These are phyloP conservation scores for Scylla paramamosain DNA, from an alignment of 1,140 invertebrate species.

Conservation along the genomic window DNA sequence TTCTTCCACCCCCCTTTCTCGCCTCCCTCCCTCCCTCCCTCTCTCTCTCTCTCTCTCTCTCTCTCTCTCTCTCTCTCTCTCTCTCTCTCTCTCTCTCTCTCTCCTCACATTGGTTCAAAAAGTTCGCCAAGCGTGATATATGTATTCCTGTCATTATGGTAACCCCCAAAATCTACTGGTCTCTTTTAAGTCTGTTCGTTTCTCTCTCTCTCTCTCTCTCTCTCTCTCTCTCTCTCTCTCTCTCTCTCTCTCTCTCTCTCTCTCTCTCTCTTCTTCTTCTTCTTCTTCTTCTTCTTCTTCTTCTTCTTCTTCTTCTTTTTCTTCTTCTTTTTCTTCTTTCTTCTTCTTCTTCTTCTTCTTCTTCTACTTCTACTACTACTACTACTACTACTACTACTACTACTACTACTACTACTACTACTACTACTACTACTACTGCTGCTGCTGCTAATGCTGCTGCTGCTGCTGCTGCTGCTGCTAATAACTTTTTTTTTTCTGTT, in stretches of 20 bases:
- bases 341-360: background rate
- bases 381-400: constrained; percentile 23
- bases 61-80: too few species aligned
- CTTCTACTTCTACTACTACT: constrained; percentile 1
- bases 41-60: too few species aligned
- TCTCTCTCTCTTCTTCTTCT: background rate
- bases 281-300: background rate
- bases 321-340: background rate
- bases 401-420: constrained; percentile 6
- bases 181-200: too few species aligned
- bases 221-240: background rate
- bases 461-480: constrained; percentile 20
- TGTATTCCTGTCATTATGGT: too few species aligned
- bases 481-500: background rate
- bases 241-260: background rate
- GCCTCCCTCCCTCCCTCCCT: too few species aligned
- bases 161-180: too few species aligned
- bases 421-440: constrained; percentile 8
- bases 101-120: too few species aligned
- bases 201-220: background rate
- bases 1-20: too few species aligned
- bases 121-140: too few species aligned
- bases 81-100: too few species aligned
- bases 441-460: constrained; percentile 1
- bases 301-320: background rate